Base-by-base conservation (phyloP, 53 echinoderm and acorn worm species). In the Crossaster papposus region DNA sequence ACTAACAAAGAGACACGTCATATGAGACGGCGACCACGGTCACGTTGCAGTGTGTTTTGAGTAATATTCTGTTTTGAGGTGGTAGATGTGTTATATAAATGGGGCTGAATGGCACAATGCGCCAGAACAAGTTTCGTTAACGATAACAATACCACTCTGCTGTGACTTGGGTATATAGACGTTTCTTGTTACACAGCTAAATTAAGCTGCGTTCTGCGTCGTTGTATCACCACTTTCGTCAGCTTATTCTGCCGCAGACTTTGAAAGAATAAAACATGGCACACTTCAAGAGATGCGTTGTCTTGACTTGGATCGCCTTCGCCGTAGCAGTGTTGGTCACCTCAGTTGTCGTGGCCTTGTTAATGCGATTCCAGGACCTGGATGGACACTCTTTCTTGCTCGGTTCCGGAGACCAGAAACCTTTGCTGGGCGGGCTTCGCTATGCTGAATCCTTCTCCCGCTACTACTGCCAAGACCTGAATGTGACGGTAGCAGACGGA, bases 341-440 rank as follows among this genome's bases (percentile, higher is more conserved):
- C 4, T 54, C 76, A 22, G 58, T 22, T 26, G 36, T 63, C 14
- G 15, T 75, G 0, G 87, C 87, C 3, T 28, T 54, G 9, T 20
- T 87, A 64, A 31, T 87, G 33, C 55, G 87, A 5, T 87, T 76
- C 20, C 34, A 58, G 23, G 76, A 75, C 14, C 30, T 87, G 22
- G 28, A 77, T 26, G 87, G 87, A 37, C 87, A 72, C 87, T 54
- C 87, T 36, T 68, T 82, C 51, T 30, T 90, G 29, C 77, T 93
- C 30, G 93, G 93, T 8, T 12, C 82, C 14, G 93, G 93, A 14
- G 90, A 93, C 54, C 93, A 93, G 77, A 85, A 62, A 18, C 89
- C 93, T 17, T 55, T 93, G 22, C 58, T 55, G 76, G 63, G 76
- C 26, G 87, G 77, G 29, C 77, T 76, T 55, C 1, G 24, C 36